Conservation (phyloP, 2,888 invertebrate genomes). For the Euplagia quadripunctaria region DNA sequence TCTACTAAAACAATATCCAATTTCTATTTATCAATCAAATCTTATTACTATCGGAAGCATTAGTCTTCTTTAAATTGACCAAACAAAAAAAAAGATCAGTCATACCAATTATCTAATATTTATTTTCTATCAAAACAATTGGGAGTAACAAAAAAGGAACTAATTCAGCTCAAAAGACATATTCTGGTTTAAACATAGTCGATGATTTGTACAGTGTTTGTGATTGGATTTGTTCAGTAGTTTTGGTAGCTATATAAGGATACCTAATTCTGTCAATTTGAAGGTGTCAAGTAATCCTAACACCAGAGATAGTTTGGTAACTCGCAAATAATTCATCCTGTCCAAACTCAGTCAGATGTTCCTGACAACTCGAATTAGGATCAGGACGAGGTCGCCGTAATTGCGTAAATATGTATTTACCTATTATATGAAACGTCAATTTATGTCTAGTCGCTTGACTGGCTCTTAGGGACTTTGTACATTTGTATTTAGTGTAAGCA, state of each 20-base stretch:
- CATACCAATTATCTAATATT: background rate
- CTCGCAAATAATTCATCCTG: slow-evolving; percentile 1
- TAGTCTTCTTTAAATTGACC: background rate
- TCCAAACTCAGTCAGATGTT: slow-evolving; percentile 40
- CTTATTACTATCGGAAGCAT: background rate
- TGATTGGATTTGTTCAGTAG: too few relatives aligned
- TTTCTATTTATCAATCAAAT: background rate
- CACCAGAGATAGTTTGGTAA: background rate
- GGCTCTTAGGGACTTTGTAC: slow-evolving; percentile 21
- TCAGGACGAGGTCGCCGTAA: slow-evolving; percentile 44
- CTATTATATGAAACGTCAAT: slow-evolving; percentile 39
- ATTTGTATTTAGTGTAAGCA: slow-evolving; percentile 11
- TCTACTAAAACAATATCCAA: background rate
- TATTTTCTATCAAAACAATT: background rate
- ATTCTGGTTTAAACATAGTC: background rate
- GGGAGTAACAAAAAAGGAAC: background rate
- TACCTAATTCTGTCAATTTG: background rate
- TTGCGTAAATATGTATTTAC: slow-evolving; percentile 38
- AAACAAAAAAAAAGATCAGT: background rate
- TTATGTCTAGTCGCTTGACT: slow-evolving; percentile 47
- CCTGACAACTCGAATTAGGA: slow-evolving; percentile 31
- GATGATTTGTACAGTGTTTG: background rate
- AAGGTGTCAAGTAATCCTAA: background rate
- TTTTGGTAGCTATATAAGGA: too few relatives aligned
- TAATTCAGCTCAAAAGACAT: background rate